A percentile compares a stretch with the other conserved stretches of the same genome.
Evolutionary conservation across 2,888 invertebrate genomes (phyloP).

Genomic region (Synergus japonicus): DNA sequence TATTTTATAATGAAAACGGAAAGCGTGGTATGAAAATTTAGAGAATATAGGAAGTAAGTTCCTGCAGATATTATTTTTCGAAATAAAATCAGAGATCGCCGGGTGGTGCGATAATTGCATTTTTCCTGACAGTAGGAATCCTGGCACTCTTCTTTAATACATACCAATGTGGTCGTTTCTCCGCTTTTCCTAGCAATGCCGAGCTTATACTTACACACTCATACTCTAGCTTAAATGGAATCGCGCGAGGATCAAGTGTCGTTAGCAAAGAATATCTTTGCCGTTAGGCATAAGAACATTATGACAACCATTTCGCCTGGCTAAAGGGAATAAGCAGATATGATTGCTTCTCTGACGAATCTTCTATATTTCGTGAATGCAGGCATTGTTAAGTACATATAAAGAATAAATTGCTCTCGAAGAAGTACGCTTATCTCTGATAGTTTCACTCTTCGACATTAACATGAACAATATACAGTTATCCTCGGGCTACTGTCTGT

Average conservation of each 20-base stretch:
- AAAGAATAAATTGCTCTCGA: conserved; percentile 45
- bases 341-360: conserved; percentile 46
- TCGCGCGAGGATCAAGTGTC: conserved; percentile 35
- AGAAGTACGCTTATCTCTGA: conserved; percentile 44
- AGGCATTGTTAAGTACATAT: conserved; percentile 45
- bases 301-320: not conserved
- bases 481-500: conserved; percentile 5
- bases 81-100: conserved; percentile 36
- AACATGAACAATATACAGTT: conserved; percentile 44
- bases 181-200: not conserved
- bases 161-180: conserved; percentile 35
- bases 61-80: conserved; percentile 33
- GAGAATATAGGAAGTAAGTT: conserved; percentile 6
- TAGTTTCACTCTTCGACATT: conserved; percentile 43
- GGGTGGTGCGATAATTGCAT: conserved; percentile 45
- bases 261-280: conserved; percentile 39
- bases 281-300: conserved; percentile 40
- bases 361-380: conserved; percentile 44
- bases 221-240: not conserved
- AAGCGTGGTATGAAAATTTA: not conserved
- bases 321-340: conserved; percentile 38
- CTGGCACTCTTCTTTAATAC: conserved; percentile 35
- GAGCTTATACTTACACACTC: not conserved
- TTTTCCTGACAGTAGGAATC: conserved; percentile 44
- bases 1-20: not conserved